These are phyloP conservation scores for Chaenogobius annularis DNA, from an alignment of 2,113 vertebrate species.

Conservation along the genomic window DNA sequence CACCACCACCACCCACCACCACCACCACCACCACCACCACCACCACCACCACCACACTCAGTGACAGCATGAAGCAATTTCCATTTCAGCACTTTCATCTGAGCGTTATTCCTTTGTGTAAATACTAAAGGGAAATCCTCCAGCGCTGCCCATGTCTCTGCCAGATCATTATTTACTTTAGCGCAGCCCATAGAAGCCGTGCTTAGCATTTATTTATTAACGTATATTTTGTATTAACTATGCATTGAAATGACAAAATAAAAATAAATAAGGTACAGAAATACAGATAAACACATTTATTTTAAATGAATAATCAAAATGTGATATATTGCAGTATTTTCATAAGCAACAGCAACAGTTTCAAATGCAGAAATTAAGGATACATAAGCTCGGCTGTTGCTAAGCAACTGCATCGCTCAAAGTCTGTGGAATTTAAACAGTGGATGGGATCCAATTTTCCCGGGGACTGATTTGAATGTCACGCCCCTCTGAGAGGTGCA, in stretches of 20 bases:
- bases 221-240: neutral
- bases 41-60: conserved; percentile 15
- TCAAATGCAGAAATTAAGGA: conserved; percentile 48
- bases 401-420: conserved; percentile 71
- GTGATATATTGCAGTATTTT: conserved; percentile 11
- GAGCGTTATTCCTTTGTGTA: conserved; percentile 1
- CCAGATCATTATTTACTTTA: neutral
- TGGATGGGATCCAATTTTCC: conserved; percentile 62
- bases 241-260: neutral
- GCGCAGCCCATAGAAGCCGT: neutral
- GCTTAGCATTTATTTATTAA: neutral
- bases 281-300: neutral
- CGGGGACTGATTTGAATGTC: conserved; percentile 51
- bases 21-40: neutral
- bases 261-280: neutral
- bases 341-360: conserved; percentile 28
- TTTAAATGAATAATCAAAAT: neutral
- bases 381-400: conserved; percentile 62
- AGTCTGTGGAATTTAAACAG: conserved; percentile 63
- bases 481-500: conserved; percentile 18
- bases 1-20: conserved; percentile 14
- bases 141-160: neutral
- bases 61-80: conserved; percentile 25
- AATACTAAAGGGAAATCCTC: neutral
- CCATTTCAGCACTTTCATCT: conserved; percentile 7